Evolutionary conservation across 2,888 invertebrate genomes (phyloP), one percentile per base, ranked within the genome.

Genomic region (Boloria euphrosyne): DNA sequence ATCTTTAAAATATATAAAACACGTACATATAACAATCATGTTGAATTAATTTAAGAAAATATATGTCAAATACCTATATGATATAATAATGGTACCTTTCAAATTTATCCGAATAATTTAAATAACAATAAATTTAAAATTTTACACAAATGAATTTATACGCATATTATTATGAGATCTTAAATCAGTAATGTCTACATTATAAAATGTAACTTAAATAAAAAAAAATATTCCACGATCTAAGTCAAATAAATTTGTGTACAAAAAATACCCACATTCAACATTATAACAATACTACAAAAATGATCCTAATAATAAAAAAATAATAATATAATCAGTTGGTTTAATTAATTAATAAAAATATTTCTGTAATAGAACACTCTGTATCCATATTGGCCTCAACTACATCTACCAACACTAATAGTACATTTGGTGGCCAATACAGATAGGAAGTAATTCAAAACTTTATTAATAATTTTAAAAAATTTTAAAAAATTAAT

Each of bases 1-100:
- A 31, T 22, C 10, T 57, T 57, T 46, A 13, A 22, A 57, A 57
- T 22, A n/a, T 22, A 57, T 57, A 57, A 44, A 57, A 44, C 54
- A 55, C 54, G 16, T 55, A 22, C 22, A 22, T 18, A 43, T 17
- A 17, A 54, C 13, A 14, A 14, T 54, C 50, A 50, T 50, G 6
- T 50, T 50, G 50, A 13, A 50, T 50, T 18, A 13, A 18, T 3
- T 13, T 13, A 50, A 18, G 17, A 50, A 13, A 10, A 16, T 17
- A 50, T 22, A 22, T 22, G 22, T 22, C 22, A 22, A 22, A 22
- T 22, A 22, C 22, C 22, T 22, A 22, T 22, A 22, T 22, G 3
- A 50, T 50, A 13, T 50, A 50, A 54, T 43, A 17, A 43, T 18
- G 43, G 17, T 17, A 54, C 13, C 38, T 38, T 13, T 38, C 17